A percentile compares a stretch with the other conserved stretches of the same genome.
phyloP scores from a whole-genome alignment of 2,888 invertebrate species.

The Coelinius sp. region DNA sequence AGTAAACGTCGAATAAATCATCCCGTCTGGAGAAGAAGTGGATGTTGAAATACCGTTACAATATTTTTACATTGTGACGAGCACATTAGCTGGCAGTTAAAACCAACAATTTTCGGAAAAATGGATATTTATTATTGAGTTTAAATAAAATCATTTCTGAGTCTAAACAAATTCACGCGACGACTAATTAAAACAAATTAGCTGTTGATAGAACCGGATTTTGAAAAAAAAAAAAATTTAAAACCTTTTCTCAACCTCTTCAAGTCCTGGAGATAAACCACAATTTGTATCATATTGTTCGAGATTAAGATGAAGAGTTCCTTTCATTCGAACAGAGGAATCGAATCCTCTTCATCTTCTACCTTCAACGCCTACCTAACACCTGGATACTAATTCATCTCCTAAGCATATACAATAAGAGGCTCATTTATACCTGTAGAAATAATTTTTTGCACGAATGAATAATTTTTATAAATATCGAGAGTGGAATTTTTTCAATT shows the following conservation, averaged over 20 bases:
- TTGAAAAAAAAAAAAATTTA: not conserved
- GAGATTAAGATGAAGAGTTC: not conserved
- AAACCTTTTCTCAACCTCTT: not conserved
- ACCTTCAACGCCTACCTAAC: not conserved
- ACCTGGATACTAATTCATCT: constrained; percentile 21
- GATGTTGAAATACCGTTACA: constrained; percentile 7
- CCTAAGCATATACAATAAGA: not conserved
- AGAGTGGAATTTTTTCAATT: too few relatives aligned
- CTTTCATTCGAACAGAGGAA: not conserved
- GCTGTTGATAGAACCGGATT: not conserved
- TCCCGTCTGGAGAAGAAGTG: constrained; percentile 51
- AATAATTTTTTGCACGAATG: too few relatives aligned
- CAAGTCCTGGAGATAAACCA: not conserved
- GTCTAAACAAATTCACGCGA: too few relatives aligned
- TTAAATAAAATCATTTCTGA: not conserved
- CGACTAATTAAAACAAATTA: constrained; percentile 12
- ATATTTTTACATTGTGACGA: constrained; percentile 3
- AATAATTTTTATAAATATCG: too few relatives aligned
- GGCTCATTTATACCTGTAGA: not conserved
- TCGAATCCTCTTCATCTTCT: not conserved
- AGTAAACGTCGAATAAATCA: constrained; percentile 70
- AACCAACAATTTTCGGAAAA: not conserved
- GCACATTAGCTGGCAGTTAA: not conserved
- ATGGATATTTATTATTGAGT: not conserved
- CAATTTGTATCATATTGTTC: not conserved